Conservation (phyloP, 2,113 vertebrate species). For the Melanostigma gelatinosum region DNA sequence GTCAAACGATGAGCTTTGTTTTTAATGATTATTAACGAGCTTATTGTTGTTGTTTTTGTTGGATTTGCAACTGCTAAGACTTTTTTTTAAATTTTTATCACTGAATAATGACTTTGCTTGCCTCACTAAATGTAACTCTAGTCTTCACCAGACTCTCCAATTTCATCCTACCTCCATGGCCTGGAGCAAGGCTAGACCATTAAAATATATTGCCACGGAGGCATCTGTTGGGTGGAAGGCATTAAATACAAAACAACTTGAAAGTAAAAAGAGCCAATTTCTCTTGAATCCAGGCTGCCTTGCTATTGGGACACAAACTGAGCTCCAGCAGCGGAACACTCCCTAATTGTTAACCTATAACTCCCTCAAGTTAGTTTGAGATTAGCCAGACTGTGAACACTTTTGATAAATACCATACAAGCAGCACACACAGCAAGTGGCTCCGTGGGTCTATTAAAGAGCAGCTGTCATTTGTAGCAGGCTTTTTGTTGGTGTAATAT, state of each 20-base stretch:
- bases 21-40: not conserved
- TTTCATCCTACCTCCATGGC: conserved; percentile 55
- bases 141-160: conserved; percentile 46
- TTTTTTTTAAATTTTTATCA: not conserved
- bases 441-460: not conserved
- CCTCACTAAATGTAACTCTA: conserved; percentile 29
- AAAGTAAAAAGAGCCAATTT: conserved; percentile 72
- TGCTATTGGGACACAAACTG: conserved; percentile 18
- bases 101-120: conserved; percentile 12
- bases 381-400: conserved; percentile 47
- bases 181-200: conserved; percentile 62
- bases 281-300: conserved; percentile 51
- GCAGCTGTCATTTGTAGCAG: not conserved
- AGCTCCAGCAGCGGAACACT: conserved; percentile 31
- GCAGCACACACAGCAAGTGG: not conserved
- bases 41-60: conserved; percentile 2
- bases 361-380: conserved; percentile 50
- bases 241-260: conserved; percentile 73
- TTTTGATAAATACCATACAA: conserved; percentile 20
- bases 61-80: not conserved
- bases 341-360: conserved; percentile 56
- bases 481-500: not conserved
- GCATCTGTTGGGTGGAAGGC: conserved; percentile 67
- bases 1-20: conserved; percentile 6
- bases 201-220: conserved; percentile 69